Base-by-base conservation (phyloP, 1,140 invertebrate species). In the Pollicipes pollicipes region DNA sequence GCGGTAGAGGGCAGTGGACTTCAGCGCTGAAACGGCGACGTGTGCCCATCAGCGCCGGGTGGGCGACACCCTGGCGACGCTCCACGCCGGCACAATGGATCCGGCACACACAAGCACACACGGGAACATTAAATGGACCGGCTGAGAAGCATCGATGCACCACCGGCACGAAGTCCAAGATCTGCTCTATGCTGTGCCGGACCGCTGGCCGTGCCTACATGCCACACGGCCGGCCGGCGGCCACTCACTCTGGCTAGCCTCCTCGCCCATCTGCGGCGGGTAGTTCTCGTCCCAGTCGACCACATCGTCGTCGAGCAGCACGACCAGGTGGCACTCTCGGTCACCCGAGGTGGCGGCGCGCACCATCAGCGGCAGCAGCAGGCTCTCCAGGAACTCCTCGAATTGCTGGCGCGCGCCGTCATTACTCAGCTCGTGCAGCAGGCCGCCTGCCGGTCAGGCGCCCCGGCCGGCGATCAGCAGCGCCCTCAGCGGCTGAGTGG, bases 271-370 rank as follows among this genome's bases (percentile, higher is more conserved):
- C 82, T 96, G 94, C 0, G 97, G 97, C 0, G 97, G 96, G 81
- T 96, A 98, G 77, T 98, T 92, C 77, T 95, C 91, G 80, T 98
- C 95, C 97, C 97, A 99, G 76, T 98, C 97, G 27, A 99, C 93
- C 24, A 91, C 85, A 83, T 97, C 91, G 79, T 99, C 88, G 81
- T 99, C 97, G 17, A 96, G 82, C 31, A 99, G 82, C 17, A 99
- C 93, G 28, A 99, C 95, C 72, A 99, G 91, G 78, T 94, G 90
- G 77, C 90, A 93, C 78, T 93, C 91, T 3, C 91, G 81, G 79
- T 93, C 90, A 3, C 91, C 90, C 72, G 93, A 85, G 80, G 95
- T 88, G 4, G 97, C 95, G 66, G 91, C 95, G 70, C 90, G 88
- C 0, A 97, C 96, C 94, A 99, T 97, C 28, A 95, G 82, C 0